These are phyloP conservation scores for Eristalis pertinax DNA, from an alignment of 2,888 invertebrate species.

Conservation along the genomic window DNA sequence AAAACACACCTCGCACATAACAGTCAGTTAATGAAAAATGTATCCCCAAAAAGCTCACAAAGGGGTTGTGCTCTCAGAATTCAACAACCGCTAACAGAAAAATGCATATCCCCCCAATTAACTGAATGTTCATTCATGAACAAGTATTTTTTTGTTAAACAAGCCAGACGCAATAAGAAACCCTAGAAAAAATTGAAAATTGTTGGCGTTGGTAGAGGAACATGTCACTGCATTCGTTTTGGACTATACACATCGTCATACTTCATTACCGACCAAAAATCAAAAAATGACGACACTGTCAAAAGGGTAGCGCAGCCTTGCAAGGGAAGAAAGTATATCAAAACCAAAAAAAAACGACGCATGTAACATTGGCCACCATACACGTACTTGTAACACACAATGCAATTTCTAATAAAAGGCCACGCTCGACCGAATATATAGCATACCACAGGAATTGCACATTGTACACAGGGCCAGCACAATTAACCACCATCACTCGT, in stretches of 20 bases:
- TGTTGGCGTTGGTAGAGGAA: slow-evolving; percentile 8
- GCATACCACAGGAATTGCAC: slow-evolving; percentile 31
- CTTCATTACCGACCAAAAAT: slow-evolving; percentile 36
- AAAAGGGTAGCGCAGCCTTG: slow-evolving; percentile 30
- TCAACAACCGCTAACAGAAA: slow-evolving; percentile 10
- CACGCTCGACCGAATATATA: slow-evolving; percentile 37
- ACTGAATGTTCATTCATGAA: slow-evolving; percentile 2
- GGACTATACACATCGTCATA: slow-evolving; percentile 27
- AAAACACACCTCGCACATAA: neutral
- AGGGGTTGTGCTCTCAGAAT: neutral
- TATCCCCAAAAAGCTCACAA: neutral
- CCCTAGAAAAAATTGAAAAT: slow-evolving; percentile 11
- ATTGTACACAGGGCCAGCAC: slow-evolving; percentile 9
- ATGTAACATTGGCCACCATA: slow-evolving; percentile 22
- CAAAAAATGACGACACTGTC: slow-evolving; percentile 25
- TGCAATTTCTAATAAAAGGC: slow-evolving; percentile 43
- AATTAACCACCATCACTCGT: neutral
- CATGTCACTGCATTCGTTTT: slow-evolving; percentile 32
- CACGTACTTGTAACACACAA: slow-evolving; percentile 34
- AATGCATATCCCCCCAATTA: slow-evolving; percentile 14
- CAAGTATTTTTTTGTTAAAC: neutral
- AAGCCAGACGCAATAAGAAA: slow-evolving; percentile 15
- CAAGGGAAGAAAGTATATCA: neutral
- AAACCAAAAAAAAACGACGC: slow-evolving; percentile 16
- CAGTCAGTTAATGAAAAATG: slow-evolving; percentile 27